These are phyloP conservation scores for Myoxocephalus aenaeus DNA, from an alignment of 2,797 vertebrate genomes.

Conservation along the genomic window DNA sequence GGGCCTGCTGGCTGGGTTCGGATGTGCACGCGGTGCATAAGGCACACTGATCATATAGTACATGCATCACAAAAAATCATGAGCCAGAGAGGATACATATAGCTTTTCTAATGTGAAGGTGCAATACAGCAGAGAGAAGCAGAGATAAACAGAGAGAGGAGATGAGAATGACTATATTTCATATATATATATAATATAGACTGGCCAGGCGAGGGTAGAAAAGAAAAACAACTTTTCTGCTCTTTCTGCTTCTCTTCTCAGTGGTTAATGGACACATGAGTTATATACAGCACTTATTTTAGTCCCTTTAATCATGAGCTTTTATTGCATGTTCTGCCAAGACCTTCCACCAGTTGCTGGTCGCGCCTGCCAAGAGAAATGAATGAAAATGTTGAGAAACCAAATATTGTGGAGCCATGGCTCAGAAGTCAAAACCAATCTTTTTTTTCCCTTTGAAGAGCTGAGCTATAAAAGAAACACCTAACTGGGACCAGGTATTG, in stretches of 20 bases:
- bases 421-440: constrained; percentile 77
- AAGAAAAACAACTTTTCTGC: constrained; percentile 70
- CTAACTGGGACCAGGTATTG: constrained; percentile 72
- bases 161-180: constrained; percentile 63
- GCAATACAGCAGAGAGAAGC: constrained; percentile 21
- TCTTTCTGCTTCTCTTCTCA: constrained; percentile 75
- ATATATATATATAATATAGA: constrained; percentile 71
- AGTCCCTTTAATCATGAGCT: constrained; percentile 85
- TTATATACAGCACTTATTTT: constrained; percentile 85
- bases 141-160: constrained; percentile 41
- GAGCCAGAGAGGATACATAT: constrained; percentile 56
- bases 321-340: constrained; percentile 82
- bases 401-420: constrained; percentile 80
- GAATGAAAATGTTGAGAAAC: constrained; percentile 83
- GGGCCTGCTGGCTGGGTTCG: constrained; percentile 72
- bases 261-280: constrained; percentile 85
- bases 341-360: constrained; percentile 80
- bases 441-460: constrained; percentile 68
- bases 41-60: constrained; percentile 55
- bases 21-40: constrained; percentile 35
- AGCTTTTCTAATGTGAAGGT: constrained; percentile 39
- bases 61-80: constrained; percentile 58
- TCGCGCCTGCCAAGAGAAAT: constrained; percentile 82
- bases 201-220: constrained; percentile 56
- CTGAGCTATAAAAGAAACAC: constrained; percentile 72